Conservation (phyloP, 2,888 invertebrate genomes). For the Patella ulyssiponensis region DNA sequence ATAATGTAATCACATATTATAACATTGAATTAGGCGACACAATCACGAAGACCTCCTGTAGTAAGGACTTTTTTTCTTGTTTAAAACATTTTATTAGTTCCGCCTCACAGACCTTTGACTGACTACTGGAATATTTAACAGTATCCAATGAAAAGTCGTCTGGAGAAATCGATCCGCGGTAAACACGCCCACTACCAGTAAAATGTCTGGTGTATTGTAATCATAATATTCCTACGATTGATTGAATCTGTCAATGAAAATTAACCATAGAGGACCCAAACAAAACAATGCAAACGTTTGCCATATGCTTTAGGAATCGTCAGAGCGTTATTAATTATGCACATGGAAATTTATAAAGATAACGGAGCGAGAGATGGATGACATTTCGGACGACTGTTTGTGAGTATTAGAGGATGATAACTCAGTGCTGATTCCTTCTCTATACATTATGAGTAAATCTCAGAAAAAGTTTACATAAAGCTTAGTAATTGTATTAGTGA, state of each 20-base stretch:
- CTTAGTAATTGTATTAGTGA: no score
- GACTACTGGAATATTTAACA: not conserved
- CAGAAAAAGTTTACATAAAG: no score
- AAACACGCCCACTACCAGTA: slow-evolving; percentile 19
- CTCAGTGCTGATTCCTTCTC: no score
- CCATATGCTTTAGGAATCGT: slow-evolving; percentile 26
- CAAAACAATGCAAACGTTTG: slow-evolving; percentile 24
- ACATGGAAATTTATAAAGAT: no score
- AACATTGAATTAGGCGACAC: no score
- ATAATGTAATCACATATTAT: no score
- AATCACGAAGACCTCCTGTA: no score
- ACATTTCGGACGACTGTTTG: no score
- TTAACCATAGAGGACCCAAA: slow-evolving; percentile 33
- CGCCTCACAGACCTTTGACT: not conserved
- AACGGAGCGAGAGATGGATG: no score
- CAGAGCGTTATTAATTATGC: slow-evolving; percentile 29
- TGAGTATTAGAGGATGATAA: no score
- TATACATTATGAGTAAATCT: no score
- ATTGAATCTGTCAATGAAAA: slow-evolving; percentile 41
- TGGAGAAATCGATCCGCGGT: not conserved
- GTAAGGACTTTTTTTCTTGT: no score
- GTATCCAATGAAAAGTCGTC: not conserved
- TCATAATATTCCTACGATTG: slow-evolving; percentile 46
- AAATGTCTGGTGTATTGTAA: slow-evolving; percentile 33
- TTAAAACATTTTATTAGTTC: not conserved